Percentiles rank a stretch among this genome's conserved stretches.
Evolutionary conservation across 2,888 invertebrate species (phyloP).

Genomic region (Platycheirus rosarum): DNA sequence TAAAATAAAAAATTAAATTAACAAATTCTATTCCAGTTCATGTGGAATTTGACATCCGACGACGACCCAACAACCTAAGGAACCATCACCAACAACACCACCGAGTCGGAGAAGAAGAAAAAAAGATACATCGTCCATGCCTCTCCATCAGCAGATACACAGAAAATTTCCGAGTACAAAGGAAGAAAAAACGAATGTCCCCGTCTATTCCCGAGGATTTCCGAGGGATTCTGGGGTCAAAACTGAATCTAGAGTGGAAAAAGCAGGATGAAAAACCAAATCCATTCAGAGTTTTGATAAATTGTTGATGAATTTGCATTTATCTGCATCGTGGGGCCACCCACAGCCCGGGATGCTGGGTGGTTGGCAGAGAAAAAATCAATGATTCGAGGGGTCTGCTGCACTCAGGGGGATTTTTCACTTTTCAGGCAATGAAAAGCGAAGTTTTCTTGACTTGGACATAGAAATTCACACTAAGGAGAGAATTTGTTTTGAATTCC

Average conservation of each 20-base stretch:
- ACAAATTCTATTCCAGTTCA: conserved; percentile 27
- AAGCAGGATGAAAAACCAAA: background rate
- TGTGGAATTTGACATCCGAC: conserved; percentile 13
- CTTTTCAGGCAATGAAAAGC: conserved; percentile 3
- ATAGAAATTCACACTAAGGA: background rate
- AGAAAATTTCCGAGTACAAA: conserved; percentile 61
- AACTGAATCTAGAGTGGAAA: background rate
- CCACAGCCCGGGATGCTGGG: conserved; percentile 52
- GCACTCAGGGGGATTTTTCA: conserved; percentile 8
- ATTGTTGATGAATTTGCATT: background rate
- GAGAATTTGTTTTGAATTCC: no score
- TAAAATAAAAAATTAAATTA: background rate
- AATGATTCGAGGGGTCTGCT: conserved; percentile 47
- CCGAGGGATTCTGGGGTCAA: background rate
- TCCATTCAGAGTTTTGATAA: conserved; percentile 8
- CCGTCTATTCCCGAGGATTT: background rate
- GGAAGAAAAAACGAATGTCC: conserved; percentile 25
- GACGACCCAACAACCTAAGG: conserved; percentile 9
- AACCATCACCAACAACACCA: conserved; percentile 53
- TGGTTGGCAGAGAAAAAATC: conserved; percentile 62
- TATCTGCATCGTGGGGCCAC: background rate
- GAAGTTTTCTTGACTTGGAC: conserved; percentile 6
- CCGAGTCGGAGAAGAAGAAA: conserved; percentile 21
- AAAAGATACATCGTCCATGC: conserved; percentile 37
- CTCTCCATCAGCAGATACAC: conserved; percentile 52